Conservation (phyloP, 2,888 invertebrate genomes). For the Pomacea canaliculata region DNA sequence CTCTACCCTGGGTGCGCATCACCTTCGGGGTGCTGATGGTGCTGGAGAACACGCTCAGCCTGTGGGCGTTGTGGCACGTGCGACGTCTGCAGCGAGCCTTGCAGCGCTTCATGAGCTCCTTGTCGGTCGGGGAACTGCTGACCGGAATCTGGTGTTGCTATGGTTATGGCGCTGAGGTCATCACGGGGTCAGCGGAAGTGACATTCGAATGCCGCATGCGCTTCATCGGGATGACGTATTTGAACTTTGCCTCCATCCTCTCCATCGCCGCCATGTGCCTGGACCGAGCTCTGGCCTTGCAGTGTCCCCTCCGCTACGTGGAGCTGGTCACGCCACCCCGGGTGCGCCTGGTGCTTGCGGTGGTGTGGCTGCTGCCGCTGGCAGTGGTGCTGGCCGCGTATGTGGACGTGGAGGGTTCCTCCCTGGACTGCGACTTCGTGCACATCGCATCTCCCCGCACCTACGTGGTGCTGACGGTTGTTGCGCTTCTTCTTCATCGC, state of each 20-base stretch:
- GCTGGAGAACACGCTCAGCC: slow-evolving; percentile 18
- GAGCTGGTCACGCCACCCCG: slow-evolving; percentile 16
- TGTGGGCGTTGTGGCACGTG: slow-evolving; percentile 17
- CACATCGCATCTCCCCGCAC: slow-evolving; percentile 18
- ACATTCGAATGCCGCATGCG: slow-evolving; percentile 14
- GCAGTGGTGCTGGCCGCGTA: slow-evolving; percentile 15
- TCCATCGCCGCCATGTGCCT: slow-evolving; percentile 16
- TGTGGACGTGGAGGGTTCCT: background rate
- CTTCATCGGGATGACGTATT: slow-evolving; percentile 17
- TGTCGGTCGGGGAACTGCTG: slow-evolving; percentile 23
- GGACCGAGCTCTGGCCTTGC: slow-evolving; percentile 20
- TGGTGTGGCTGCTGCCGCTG: slow-evolving; percentile 13
- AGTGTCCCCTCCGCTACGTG: slow-evolving; percentile 16
- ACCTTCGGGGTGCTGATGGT: slow-evolving; percentile 25
- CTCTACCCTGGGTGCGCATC: slow-evolving; percentile 21
- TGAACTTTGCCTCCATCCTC: slow-evolving; percentile 22
- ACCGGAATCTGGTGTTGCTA: slow-evolving; percentile 23
- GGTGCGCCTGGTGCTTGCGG: background rate
- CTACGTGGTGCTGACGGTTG: slow-evolving; percentile 20
- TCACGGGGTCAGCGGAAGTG: background rate
- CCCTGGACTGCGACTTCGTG: slow-evolving; percentile 6
- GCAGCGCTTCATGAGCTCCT: slow-evolving; percentile 19
- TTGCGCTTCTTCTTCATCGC: slow-evolving; percentile 15
- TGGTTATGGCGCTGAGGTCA: slow-evolving; percentile 18
- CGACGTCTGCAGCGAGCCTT: slow-evolving; percentile 8